Percentiles rank a stretch among this genome's conserved stretches.
Evolutionary conservation across 2,797 vertebrate species (phyloP).

Genomic region (Botia kubotai): DNA sequence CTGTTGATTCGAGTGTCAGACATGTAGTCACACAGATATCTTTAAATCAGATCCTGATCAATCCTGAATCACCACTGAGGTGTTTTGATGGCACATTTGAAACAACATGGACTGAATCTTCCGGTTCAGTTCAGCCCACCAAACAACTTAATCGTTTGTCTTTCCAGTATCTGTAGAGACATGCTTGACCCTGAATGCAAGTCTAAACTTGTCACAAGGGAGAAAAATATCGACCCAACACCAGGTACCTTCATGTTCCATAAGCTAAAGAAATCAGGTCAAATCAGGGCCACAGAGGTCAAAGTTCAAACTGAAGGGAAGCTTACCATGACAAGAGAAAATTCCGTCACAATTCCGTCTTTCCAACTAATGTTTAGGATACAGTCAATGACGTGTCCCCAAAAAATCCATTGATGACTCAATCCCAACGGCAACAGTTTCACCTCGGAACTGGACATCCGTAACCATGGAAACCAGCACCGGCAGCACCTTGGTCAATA

Average conservation of each 20-base stretch:
- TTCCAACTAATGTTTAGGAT: neutral
- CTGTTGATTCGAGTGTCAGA: neutral
- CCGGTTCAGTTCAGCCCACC: neutral
- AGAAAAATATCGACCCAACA: neutral
- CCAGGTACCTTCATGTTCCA: neutral
- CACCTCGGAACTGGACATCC: neutral
- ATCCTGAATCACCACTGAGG: neutral
- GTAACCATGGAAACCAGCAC: constrained; percentile 27
- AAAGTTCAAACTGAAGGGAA: constrained; percentile 13
- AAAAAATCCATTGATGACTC: constrained; percentile 7
- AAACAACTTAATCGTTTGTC: neutral
- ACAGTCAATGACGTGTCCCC: neutral
- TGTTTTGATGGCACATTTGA: neutral
- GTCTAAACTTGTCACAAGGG: neutral
- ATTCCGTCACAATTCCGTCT: neutral
- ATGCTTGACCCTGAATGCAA: neutral
- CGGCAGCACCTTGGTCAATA: constrained; percentile 21
- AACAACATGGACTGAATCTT: neutral
- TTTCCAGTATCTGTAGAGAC: constrained; percentile 1
- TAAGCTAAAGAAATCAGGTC: neutral
- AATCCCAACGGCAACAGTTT: neutral
- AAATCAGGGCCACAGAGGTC: neutral
- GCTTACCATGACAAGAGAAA: neutral
- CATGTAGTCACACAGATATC: neutral
- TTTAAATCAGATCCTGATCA: neutral